Base-by-base conservation (phyloP, 2,797 vertebrate genomes). In the Hipposideros larvatus region DNA sequence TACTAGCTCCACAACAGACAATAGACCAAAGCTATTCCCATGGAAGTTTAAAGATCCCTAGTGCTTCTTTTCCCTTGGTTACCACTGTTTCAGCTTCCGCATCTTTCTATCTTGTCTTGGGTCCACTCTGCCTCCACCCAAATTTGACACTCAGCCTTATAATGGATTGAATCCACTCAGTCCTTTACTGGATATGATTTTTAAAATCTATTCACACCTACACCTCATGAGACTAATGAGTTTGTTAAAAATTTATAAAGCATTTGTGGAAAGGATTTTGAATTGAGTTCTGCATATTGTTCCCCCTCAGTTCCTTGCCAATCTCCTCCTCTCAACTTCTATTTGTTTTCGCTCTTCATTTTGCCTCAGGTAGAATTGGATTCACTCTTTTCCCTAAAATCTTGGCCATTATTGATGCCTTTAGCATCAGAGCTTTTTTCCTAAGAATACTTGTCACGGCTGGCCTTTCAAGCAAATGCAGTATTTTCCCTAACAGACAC, bases 321-420 rank as follows among this genome's bases (percentile, higher is more conserved):
- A 51, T 11, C 10, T 37, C n/a, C n/a, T 26, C 7, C 59, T 75
- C 82, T 87, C 13, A 70, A 16, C 11, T 31, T 86, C 2, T 28
- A 63, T 89, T 70, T 57, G 21, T 75, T 78, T 82, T 43, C 22
- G 74, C 31, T 71, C 16, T 4, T 41, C 28, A 4, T 21, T 43
- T 10, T 18, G 1, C 78, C 46, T 75, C 46, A 1, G 15, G 4
- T 4, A 78, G 48, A 71, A 66, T 1, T 83, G 10, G 5, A 70
- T 79, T 91, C 59, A 94, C 15, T 53, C 18, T 22, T 87, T 92
- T 87, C 13, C 66, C 4, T 84, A 55, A 94, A 91, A 71, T 46
- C 22, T 57, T 91, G 83, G 41, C 16, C 41, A 9, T 46, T 90
- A 41, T 55, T 53, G 48, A 61, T 80, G 22, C 3, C 5, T 95